A percentile compares a stretch with the other conserved stretches of the same genome.
These are phyloP conservation scores for Hirtodrosophila cameraria DNA, from an alignment of 2,888 invertebrate species.

Conservation along the genomic window DNA sequence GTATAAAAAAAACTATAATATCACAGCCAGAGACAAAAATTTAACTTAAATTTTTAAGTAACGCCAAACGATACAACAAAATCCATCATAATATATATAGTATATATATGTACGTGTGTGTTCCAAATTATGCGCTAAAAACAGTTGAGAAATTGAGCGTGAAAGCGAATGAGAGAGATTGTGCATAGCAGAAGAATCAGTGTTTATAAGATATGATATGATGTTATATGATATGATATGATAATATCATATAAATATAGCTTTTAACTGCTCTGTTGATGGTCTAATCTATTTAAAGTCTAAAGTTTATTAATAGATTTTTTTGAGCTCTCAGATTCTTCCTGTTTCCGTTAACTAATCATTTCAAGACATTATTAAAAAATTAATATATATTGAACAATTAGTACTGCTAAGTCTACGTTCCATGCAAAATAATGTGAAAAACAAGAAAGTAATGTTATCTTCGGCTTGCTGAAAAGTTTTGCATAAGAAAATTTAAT, in stretches of 20 bases:
- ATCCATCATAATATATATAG: conserved; percentile 32
- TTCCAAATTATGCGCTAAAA: conserved; percentile 7
- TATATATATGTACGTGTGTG: conserved; percentile 4
- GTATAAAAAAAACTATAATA: no score
- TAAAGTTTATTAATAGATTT: no score
- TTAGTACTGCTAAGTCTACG: no score
- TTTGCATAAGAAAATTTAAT: no score
- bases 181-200: conserved; percentile 2
- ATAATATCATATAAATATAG: conserved; percentile 16
- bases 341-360: no score
- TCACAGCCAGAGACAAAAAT: conserved; percentile 17
- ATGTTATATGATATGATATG: conserved; percentile 14
- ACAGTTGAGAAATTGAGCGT: conserved; percentile 4
- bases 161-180: conserved; percentile 8
- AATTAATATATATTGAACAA: no score
- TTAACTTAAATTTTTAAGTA: conserved; percentile 34
- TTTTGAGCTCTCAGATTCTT: no score
- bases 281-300: conserved; percentile 1
- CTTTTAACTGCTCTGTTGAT: conserved; percentile 6
- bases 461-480: no score
- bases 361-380: no score
- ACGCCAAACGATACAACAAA: conserved; percentile 17
- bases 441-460: no score
- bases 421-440: no score
- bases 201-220: conserved; percentile 1